Evolutionary conservation across 2,888 invertebrate genomes (phyloP).

Genomic region (Sabatieria punctata): DNA sequence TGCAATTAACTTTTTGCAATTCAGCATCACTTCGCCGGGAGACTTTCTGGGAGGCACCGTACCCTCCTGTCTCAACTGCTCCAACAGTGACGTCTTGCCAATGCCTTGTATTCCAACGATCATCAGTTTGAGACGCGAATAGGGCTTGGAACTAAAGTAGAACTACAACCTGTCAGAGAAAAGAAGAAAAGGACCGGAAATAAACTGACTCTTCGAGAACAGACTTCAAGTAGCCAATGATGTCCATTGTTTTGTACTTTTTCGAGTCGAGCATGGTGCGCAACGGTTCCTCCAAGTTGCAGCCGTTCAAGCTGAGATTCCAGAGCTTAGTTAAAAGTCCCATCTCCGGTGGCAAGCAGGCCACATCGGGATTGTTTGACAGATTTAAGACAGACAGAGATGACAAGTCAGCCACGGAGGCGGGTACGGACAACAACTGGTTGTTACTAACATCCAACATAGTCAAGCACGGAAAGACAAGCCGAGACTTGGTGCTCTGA

Average conservation of each 20-base stretch:
- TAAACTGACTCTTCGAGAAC: slow-evolving; percentile 39
- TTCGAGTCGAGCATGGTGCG: slow-evolving; percentile 74
- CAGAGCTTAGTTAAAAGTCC: slow-evolving; percentile 81
- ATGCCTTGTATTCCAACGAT: slow-evolving; percentile 46
- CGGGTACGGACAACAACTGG: slow-evolving; percentile 55
- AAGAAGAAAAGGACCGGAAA: neutral
- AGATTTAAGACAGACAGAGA: slow-evolving; percentile 85
- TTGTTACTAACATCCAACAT: slow-evolving; percentile 89
- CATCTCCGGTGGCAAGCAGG: slow-evolving; percentile 68
- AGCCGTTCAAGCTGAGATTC: slow-evolving; percentile 82
- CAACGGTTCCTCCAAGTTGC: slow-evolving; percentile 67
- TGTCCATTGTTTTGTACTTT: slow-evolving; percentile 81
- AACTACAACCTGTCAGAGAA: neutral
- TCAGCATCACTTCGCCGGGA: slow-evolving; percentile 44
- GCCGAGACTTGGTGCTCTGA: slow-evolving; percentile 17
- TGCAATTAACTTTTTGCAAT: slow-evolving; percentile 1
- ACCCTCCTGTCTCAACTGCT: slow-evolving; percentile 70
- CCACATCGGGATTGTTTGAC: slow-evolving; percentile 49
- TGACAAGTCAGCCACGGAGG: slow-evolving; percentile 61
- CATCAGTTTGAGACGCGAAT: slow-evolving; percentile 74
- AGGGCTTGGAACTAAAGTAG: slow-evolving; percentile 53
- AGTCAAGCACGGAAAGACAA: slow-evolving; percentile 78
- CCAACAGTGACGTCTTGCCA: slow-evolving; percentile 69
- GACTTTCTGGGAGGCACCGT: slow-evolving; percentile 49
- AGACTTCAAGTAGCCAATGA: slow-evolving; percentile 71